phyloP scores from a whole-genome alignment of 1,140 invertebrate species.

The Drosophila cardini region DNA sequence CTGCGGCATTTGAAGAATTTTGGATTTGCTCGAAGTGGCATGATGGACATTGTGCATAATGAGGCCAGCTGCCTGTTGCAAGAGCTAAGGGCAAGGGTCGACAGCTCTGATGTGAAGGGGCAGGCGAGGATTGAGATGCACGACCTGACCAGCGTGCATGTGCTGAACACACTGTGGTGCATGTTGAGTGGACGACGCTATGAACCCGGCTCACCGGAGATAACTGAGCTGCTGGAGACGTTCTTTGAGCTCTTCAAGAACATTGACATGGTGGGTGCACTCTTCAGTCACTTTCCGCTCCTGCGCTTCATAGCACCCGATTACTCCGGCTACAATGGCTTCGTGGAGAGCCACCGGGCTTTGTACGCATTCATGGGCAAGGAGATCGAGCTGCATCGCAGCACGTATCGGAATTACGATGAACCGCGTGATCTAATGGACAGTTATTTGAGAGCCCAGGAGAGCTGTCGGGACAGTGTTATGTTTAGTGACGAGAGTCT shows the following conservation, averaged over 20 bases:
- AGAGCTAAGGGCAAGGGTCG: constrained; percentile 85
- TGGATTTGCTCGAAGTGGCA: constrained; percentile 91
- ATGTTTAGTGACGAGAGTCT: constrained; percentile 89
- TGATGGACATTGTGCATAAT: constrained; percentile 89
- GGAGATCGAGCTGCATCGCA: constrained; percentile 91
- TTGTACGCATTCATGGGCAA: constrained; percentile 90
- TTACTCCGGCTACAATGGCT: constrained; percentile 90
- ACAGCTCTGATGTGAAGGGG: constrained; percentile 68
- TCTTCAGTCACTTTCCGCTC: constrained; percentile 92
- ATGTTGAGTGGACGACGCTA: constrained; percentile 93
- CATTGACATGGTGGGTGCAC: constrained; percentile 91
- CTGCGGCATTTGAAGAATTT: constrained; percentile 92
- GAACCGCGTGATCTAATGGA: constrained; percentile 94
- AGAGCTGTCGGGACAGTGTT: constrained; percentile 84
- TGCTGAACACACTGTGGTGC: constrained; percentile 94
- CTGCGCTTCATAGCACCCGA: constrained; percentile 90
- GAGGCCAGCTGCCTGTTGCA: constrained; percentile 88
- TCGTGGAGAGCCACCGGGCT: constrained; percentile 88
- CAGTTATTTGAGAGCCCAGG: constrained; percentile 90
- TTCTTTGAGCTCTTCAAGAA: constrained; percentile 89
- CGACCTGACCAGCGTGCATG: constrained; percentile 90
- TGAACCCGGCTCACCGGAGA: constrained; percentile 88
- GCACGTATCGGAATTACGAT: constrained; percentile 87
- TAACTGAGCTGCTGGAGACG: constrained; percentile 89
- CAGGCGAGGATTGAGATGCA: constrained; percentile 87